Conservation (phyloP, 1,140 invertebrate species). For the Bombus waltoni region DNA sequence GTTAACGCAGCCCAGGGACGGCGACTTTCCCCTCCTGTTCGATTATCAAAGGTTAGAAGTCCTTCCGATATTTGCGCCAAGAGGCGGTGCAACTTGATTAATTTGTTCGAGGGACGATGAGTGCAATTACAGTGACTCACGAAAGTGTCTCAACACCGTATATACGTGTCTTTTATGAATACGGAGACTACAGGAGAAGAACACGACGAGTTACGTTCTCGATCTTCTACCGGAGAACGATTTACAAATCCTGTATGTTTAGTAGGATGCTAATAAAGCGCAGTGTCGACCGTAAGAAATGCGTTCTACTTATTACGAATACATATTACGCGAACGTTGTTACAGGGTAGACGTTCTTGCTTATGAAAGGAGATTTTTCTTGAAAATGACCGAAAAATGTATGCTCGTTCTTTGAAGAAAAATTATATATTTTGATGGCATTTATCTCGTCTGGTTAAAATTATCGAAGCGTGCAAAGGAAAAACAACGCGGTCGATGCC, state of each 20-base stretch:
- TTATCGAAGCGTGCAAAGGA: background rate
- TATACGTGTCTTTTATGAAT: no score
- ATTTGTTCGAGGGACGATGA: slow-evolving; percentile 14
- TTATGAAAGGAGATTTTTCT: background rate
- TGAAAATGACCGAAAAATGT: background rate
- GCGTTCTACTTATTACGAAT: background rate
- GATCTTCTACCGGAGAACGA: no score
- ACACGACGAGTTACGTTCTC: no score
- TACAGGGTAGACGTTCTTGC: no score
- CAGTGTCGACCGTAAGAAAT: background rate
- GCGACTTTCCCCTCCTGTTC: slow-evolving; percentile 25
- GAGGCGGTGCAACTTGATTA: slow-evolving; percentile 8
- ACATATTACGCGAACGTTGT: background rate
- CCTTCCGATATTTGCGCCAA: slow-evolving; percentile 2
- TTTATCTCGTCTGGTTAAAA: background rate
- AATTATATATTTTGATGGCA: background rate
- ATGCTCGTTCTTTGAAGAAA: background rate
- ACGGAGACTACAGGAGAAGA: no score
- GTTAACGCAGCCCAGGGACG: slow-evolving; percentile 17
- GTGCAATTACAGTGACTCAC: background rate
- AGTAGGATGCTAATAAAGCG: background rate
- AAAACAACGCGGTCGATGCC: background rate
- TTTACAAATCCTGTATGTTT: no score
- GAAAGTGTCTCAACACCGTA: background rate
- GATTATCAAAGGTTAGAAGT: slow-evolving; percentile 46